These are phyloP conservation scores for Charanyca ferruginea DNA, from an alignment of 2,888 invertebrate genomes.

Conservation along the genomic window DNA sequence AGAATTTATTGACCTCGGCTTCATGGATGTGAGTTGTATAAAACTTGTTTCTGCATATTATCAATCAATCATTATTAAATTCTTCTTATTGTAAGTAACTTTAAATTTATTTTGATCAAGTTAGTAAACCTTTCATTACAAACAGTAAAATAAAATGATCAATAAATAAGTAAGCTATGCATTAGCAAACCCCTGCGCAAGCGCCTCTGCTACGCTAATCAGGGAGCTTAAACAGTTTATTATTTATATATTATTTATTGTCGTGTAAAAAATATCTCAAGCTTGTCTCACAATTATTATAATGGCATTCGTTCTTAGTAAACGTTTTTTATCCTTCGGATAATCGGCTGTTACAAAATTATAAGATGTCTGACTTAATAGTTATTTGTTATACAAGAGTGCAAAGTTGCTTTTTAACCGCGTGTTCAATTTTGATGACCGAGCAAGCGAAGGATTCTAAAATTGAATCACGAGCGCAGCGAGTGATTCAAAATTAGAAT, in stretches of 20 bases:
- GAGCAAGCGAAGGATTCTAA: too few species aligned
- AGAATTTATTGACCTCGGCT: conserved; percentile 2
- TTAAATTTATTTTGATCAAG: background rate
- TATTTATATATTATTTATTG: conserved; percentile 16
- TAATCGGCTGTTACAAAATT: conserved; percentile 25
- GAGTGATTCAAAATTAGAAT: too few species aligned
- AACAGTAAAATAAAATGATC: background rate
- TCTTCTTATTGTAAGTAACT: background rate
- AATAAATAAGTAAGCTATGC: background rate
- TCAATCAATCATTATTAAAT: conserved; percentile 4
- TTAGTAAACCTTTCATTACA: background rate
- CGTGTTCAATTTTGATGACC: too few species aligned
- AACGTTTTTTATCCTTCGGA: background rate
- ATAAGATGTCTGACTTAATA: conserved; percentile 14
- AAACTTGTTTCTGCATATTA: conserved; percentile 1
- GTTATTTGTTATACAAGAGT: too few species aligned
- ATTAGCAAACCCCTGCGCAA: background rate
- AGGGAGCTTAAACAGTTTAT: conserved; percentile 9
- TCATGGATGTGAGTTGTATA: conserved; percentile 6
- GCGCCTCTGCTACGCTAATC: conserved; percentile 15
- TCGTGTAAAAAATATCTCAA: conserved; percentile 13
- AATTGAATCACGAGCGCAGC: too few species aligned
- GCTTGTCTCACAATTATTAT: conserved; percentile 12
- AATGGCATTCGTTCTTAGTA: background rate
- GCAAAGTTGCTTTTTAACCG: too few species aligned